These are phyloP conservation scores for Carassius carassius DNA, from an alignment of 2,113 vertebrate species.

Conservation along the genomic window DNA sequence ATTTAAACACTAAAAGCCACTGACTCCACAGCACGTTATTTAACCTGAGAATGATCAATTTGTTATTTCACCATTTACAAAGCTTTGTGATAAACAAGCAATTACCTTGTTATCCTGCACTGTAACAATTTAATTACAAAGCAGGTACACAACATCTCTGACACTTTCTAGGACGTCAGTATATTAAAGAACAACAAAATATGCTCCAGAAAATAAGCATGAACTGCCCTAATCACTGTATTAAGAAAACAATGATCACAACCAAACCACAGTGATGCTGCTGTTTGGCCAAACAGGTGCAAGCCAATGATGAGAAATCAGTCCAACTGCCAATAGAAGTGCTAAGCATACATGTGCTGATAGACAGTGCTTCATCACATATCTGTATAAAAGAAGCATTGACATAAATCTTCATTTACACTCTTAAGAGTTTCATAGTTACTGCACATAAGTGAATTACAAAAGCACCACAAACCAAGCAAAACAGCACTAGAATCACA, in stretches of 20 bases:
- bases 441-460: not conserved
- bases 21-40: constrained; percentile 58
- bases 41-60: constrained; percentile 71
- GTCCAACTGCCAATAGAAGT: not conserved
- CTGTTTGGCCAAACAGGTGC: constrained; percentile 7
- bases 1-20: constrained; percentile 59
- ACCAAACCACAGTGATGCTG: constrained; percentile 20
- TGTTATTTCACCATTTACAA: constrained; percentile 26
- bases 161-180: constrained; percentile 13
- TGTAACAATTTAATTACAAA: constrained; percentile 14
- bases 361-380: not conserved
- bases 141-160: constrained; percentile 11
- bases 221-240: constrained; percentile 1
- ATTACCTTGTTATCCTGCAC: constrained; percentile 6
- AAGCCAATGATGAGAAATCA: not conserved
- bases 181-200: not conserved
- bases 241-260: constrained; percentile 23
- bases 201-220: not conserved
- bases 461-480: constrained; percentile 37
- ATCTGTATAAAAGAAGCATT: not conserved
- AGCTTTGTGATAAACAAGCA: constrained; percentile 11
- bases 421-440: constrained; percentile 1
- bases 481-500: constrained; percentile 11
- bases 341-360: not conserved
- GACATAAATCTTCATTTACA: not conserved